These are phyloP conservation scores for Bombus balteatus DNA, from an alignment of 1,140 invertebrate species.

Conservation along the genomic window DNA sequence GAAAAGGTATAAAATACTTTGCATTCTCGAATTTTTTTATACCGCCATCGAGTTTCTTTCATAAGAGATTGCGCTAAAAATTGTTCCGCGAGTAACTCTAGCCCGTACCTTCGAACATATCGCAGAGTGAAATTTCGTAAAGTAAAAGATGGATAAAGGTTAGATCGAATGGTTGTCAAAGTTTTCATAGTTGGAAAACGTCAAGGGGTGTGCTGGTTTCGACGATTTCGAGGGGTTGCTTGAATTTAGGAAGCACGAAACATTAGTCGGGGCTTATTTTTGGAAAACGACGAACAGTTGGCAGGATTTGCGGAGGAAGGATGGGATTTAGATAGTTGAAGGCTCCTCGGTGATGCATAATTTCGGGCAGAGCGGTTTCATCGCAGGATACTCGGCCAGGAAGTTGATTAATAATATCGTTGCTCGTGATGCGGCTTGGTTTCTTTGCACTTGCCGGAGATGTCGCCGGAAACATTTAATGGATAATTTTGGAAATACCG, in stretches of 20 bases:
- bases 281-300: not conserved
- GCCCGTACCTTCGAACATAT: too few species aligned
- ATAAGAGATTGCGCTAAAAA: fast-evolving
- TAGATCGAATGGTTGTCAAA: not conserved
- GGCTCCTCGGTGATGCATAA: not conserved
- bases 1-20: too few species aligned
- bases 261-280: not conserved
- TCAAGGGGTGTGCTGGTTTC: not conserved
- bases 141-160: fast-evolving
- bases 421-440: too few species aligned
- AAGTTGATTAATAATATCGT: not conserved
- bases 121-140: too few species aligned
- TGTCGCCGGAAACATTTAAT: not conserved
- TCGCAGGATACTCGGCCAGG: not conserved
- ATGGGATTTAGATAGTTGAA: not conserved
- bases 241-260: not conserved
- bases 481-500: too few species aligned
- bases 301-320: not conserved
- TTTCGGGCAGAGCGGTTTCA: not conserved
- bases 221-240: not conserved
- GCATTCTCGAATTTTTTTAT: too few species aligned
- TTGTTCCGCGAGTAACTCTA: fast-evolving
- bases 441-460: not conserved
- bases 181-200: not conserved
- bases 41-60: too few species aligned